phyloP scores from a whole-genome alignment of 2,888 invertebrate genomes.

The Ectobius pallidus region DNA sequence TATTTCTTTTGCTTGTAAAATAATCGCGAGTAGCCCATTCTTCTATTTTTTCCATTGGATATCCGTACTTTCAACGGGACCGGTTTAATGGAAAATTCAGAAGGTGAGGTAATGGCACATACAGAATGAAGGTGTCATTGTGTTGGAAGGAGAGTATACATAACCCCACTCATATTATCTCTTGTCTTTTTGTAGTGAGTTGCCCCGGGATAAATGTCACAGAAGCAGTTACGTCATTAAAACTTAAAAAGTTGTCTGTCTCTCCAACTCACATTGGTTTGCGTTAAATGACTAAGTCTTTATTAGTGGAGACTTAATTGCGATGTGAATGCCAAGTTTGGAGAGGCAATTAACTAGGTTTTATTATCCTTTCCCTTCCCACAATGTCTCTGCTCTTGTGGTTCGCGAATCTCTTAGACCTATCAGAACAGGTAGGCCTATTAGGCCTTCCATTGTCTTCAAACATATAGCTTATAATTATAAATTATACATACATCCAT shows the following conservation, averaged over 20 bases:
- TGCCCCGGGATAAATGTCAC: slow-evolving; percentile 18
- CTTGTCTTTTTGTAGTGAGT: neutral
- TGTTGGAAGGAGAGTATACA: no score
- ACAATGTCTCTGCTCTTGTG: neutral
- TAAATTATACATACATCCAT: no score
- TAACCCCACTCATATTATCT: neutral
- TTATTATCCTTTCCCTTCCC: neutral
- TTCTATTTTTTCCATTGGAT: no score
- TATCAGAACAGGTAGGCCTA: no score
- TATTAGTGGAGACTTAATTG: slow-evolving; percentile 18
- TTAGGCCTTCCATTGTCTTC: no score
- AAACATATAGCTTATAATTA: no score
- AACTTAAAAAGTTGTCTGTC: neutral
- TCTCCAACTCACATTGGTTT: neutral
- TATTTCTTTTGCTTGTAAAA: no score
- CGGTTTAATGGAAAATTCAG: no score
- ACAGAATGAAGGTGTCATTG: no score
- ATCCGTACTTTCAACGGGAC: no score
- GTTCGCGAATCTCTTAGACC: neutral
- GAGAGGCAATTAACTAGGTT: slow-evolving; percentile 13
- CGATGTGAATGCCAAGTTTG: slow-evolving; percentile 7
- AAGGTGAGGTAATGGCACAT: no score
- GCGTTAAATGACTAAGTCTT: slow-evolving; percentile 15
- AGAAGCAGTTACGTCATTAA: slow-evolving; percentile 14
- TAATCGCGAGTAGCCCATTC: no score